Evolutionary conservation across 92 coral and sea anemone species (phyloP), one percentile per base, ranked within the genome.

Genomic region (Porites divaricata): DNA sequence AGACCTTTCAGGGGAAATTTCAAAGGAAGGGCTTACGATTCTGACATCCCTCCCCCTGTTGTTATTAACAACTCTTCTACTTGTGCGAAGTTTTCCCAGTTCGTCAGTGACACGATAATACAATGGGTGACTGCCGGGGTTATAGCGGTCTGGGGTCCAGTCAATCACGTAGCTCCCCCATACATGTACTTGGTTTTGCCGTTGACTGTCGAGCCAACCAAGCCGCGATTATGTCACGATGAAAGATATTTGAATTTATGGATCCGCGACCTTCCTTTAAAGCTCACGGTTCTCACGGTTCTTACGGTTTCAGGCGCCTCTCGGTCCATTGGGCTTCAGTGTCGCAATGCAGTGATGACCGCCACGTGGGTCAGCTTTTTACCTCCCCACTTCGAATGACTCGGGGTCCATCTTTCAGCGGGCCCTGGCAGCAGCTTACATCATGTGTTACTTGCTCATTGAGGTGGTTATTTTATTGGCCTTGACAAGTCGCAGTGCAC

Each of bases 1-100:
- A 76, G 66, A 76, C 85, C 86, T 19, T 88, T 83, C 26, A 88
- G 72, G 51, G 92, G 89, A 48, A 75, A 63, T 66, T 89, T 89
- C 71, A 84, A 72, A 59, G 89, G 89, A 49, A 20, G 10, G 28
- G 82, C 80, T 21, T 89, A 68, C 61, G 50, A 89, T 64, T 89
- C 82, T 16, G 80, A 52, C 79, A 48, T 52, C 85, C 90, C 68
- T 48, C 89, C 53, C 26, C 73, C 17, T 12, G 56, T n/a, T n/a
- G n/a, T n/a, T n/a, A n/a, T n/a, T n/a, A n/a, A n/a, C n/a, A n/a
- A n/a, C n/a, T n/a, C n/a, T n/a, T n/a, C n/a, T n/a, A n/a, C n/a
- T n/a, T n/a, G n/a, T n/a, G n/a, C n/a, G n/a, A n/a, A n/a, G n/a
- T n/a, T n/a, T n/a, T n/a, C n/a, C n/a, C n/a, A n/a, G n/a, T n/a